Evolutionary conservation across 2,113 vertebrate genomes (phyloP).

Genomic region (Hystrix brachyura): DNA sequence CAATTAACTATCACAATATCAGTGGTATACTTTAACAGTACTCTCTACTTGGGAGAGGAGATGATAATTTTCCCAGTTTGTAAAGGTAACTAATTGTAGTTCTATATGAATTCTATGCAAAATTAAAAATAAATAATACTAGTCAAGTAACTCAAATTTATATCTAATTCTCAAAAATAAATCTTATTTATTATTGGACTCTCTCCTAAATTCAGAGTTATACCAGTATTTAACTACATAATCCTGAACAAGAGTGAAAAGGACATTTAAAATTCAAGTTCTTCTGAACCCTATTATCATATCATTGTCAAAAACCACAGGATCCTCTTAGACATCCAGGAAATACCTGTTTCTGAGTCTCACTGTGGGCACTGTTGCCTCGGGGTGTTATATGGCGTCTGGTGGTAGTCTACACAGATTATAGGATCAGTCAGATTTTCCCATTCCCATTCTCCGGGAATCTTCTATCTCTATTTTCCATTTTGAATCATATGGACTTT

Average conservation of each 20-base stretch:
- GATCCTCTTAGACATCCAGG: background rate
- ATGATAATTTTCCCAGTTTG: background rate
- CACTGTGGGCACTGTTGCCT: background rate
- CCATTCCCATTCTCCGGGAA: background rate
- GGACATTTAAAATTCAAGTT: background rate
- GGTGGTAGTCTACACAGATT: background rate
- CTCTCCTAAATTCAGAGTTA: background rate
- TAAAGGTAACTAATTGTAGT: background rate
- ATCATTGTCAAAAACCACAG: background rate
- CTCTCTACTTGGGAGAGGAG: background rate
- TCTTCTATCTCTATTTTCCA: background rate
- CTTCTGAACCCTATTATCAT: background rate
- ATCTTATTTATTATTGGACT: background rate
- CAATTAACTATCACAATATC: background rate
- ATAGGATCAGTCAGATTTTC: background rate
- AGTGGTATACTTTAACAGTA: background rate
- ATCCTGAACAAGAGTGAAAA: background rate
- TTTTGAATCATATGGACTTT: background rate
- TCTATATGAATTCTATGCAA: background rate
- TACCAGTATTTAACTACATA: background rate
- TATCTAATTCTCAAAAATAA: background rate
- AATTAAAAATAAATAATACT: background rate
- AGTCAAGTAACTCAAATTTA: background rate
- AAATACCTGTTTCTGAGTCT: background rate
- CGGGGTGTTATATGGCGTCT: background rate